These are phyloP conservation scores for Glandiceps talaboti DNA, from an alignment of 53 echinoderm and acorn worm species.

Conservation along the genomic window DNA sequence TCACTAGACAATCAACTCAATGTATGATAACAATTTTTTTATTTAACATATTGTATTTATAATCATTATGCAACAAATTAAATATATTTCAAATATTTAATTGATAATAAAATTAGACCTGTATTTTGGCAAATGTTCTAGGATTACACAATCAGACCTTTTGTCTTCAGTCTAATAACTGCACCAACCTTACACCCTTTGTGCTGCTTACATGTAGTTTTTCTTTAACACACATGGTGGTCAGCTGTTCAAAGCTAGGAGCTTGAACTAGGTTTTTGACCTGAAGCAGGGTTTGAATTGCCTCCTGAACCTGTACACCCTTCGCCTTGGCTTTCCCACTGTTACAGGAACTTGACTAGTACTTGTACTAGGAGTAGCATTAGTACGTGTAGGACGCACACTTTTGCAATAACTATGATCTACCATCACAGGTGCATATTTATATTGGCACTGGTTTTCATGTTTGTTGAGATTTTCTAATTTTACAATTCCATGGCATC, in stretches of 20 bases:
- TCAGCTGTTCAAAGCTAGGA: not conserved
- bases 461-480: not conserved
- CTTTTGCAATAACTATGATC: not conserved
- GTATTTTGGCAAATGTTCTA: not conserved
- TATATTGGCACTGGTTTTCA: not conserved
- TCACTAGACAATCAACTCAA: not conserved
- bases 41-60: not conserved
- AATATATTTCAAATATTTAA: not conserved
- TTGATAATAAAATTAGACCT: not conserved
- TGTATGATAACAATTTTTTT: not conserved
- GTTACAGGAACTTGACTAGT: not conserved
- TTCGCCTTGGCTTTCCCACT: not conserved
- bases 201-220: too few relatives aligned
- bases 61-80: not conserved
- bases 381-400: not conserved
- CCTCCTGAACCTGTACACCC: not conserved
- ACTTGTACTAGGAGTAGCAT: not conserved
- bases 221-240: not conserved
- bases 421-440: not conserved
- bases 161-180: not conserved
- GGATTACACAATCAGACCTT: not conserved
- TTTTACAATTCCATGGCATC: not conserved
- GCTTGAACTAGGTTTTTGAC: not conserved
- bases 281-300: not conserved
- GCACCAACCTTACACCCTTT: not conserved